A percentile compares a stretch with the other conserved stretches of the same genome.
phyloP scores from a whole-genome alignment of 2,113 vertebrate species.

The Caretta caretta region DNA sequence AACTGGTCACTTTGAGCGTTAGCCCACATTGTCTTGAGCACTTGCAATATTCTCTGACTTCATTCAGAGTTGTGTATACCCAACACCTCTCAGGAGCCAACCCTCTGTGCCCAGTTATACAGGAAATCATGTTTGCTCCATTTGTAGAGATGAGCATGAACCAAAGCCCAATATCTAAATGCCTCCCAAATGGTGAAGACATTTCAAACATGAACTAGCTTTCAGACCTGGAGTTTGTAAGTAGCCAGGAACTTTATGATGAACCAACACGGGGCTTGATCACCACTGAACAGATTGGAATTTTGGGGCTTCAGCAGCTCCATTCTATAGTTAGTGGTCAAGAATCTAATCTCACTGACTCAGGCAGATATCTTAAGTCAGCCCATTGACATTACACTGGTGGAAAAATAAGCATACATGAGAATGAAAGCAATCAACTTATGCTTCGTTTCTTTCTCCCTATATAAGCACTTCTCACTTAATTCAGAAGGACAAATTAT shows the following conservation, averaged over 20 bases:
- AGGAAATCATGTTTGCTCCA: not conserved
- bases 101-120: not conserved
- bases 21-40: not conserved
- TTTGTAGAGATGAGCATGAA: not conserved
- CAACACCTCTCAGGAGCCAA: not conserved
- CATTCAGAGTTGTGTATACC: not conserved
- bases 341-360: not conserved
- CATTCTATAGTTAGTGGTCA: not conserved
- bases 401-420: not conserved
- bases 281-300: not conserved
- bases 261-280: not conserved
- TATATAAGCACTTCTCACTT: constrained; percentile 4
- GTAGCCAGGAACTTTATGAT: not conserved
- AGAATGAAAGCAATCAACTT: constrained; percentile 7
- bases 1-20: not conserved
- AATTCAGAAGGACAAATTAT: constrained; percentile 34
- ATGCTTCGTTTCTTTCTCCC: constrained; percentile 1
- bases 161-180: not conserved
- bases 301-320: rapidly evolving
- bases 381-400: not conserved
- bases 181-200: not conserved
- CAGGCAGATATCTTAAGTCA: not conserved
- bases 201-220: not conserved
- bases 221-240: not conserved
- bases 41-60: not conserved